Conservation (phyloP, 2,888 invertebrate species). For the Drosophila subsilvestris region DNA sequence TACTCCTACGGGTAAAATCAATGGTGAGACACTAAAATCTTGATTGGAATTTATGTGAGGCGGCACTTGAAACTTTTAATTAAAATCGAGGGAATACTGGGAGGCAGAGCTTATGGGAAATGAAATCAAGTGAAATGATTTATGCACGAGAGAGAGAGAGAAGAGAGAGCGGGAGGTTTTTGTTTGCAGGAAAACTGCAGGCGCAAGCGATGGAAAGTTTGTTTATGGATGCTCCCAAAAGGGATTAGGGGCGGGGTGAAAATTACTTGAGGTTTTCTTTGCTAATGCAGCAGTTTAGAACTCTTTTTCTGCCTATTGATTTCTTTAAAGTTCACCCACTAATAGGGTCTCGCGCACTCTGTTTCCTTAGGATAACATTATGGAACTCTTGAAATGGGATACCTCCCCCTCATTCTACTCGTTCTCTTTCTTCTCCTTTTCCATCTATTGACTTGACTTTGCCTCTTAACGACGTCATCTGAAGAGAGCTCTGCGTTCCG, state of each 20-base stretch:
- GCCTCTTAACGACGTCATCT: conserved; percentile 27
- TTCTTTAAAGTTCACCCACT: conserved; percentile 17
- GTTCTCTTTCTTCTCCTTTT: neutral
- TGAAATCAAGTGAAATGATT: conserved; percentile 43
- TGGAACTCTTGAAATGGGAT: conserved; percentile 7
- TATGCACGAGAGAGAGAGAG: conserved; percentile 14
- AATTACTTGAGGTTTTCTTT: neutral
- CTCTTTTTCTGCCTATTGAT: conserved; percentile 17
- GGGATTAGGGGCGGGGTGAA: neutral
- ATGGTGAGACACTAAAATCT: conserved; percentile 34
- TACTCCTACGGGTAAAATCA: conserved; percentile 23
- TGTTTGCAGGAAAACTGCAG: neutral
- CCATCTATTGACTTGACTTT: conserved; percentile 24
- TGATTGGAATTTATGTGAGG: conserved; percentile 51
- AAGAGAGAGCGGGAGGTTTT: neutral
- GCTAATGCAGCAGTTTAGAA: conserved; percentile 3
- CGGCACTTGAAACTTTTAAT: conserved; percentile 51
- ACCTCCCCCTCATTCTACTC: neutral
- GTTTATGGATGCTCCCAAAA: neutral
- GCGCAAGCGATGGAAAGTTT: neutral
- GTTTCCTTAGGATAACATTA: conserved; percentile 27
- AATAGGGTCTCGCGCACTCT: conserved; percentile 8
- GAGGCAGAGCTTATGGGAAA: conserved; percentile 16
- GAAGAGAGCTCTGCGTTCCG: conserved; percentile 28
- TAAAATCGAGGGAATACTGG: conserved; percentile 23